These are phyloP conservation scores for Apodemus sylvaticus DNA, from an alignment of 2,113 vertebrate genomes.

Conservation along the genomic window DNA sequence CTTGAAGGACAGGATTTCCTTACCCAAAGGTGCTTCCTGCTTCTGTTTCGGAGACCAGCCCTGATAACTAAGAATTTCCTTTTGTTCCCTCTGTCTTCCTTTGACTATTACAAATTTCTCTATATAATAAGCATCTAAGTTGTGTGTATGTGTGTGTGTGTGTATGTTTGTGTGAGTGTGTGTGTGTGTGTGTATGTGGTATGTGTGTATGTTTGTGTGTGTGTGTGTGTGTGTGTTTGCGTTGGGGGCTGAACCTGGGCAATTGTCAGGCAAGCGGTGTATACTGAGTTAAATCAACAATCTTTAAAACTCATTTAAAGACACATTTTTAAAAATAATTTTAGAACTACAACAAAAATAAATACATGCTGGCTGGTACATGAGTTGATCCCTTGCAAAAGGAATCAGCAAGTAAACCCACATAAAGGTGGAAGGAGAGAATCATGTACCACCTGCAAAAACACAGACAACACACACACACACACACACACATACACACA, in stretches of 20 bases:
- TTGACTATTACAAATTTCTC: neutral
- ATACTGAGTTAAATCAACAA: neutral
- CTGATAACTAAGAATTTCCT: neutral
- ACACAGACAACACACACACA: neutral
- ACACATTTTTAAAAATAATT: too few species aligned
- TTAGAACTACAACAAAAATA: neutral
- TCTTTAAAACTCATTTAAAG: neutral
- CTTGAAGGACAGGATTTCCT: neutral
- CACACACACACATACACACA: too few species aligned
- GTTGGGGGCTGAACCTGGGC: neutral
- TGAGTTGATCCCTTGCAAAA: too few species aligned
- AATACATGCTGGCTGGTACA: neutral
- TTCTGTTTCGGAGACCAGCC: neutral
- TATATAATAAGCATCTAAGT: neutral
- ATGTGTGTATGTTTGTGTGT: too few species aligned
- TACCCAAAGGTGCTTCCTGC: neutral
- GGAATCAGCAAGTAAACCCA: neutral
- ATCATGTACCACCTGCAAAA: too few species aligned
- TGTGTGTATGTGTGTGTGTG: neutral
- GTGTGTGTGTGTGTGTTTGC: neutral
- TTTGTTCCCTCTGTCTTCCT: neutral
- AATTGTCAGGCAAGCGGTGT: neutral
- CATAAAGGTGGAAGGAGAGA: neutral
- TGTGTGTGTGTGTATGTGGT: too few species aligned
- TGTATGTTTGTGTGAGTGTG: neutral